A percentile compares a stretch with the other conserved stretches of the same genome.
Evolutionary conservation across 1,140 invertebrate species (phyloP).

Genomic region (Marisa cornuarietis): DNA sequence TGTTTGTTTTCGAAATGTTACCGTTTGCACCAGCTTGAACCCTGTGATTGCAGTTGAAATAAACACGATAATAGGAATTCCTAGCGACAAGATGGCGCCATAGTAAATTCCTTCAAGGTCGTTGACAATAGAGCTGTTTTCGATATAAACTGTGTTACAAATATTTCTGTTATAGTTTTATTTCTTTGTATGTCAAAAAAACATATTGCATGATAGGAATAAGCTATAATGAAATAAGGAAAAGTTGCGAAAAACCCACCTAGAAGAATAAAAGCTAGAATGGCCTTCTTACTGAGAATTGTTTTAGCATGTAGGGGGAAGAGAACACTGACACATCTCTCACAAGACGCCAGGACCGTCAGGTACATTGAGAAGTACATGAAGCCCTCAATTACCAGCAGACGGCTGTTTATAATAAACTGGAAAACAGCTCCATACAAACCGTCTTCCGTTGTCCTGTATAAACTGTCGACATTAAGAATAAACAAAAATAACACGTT

Average conservation of each 20-base stretch:
- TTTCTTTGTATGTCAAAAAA: conserved; percentile 1
- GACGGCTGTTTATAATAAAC: conserved; percentile 8
- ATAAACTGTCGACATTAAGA: conserved; percentile 8
- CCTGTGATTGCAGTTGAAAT: conserved; percentile 1
- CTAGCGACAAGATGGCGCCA: background rate
- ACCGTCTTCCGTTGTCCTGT: background rate
- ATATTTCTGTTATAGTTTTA: background rate
- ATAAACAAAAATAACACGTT: conserved; percentile 3
- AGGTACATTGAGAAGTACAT: conserved; percentile 9
- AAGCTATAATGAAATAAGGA: background rate
- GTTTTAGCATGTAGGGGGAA: conserved; percentile 5
- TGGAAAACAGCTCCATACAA: background rate
- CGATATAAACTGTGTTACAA: background rate
- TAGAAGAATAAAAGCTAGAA: background rate
- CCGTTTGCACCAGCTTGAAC: background rate
- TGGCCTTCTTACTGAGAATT: conserved; percentile 12
- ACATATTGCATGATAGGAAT: background rate
- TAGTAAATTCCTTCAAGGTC: background rate
- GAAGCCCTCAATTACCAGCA: background rate
- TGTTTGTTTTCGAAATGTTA: background rate
- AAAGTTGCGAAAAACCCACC: background rate
- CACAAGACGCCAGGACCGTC: conserved; percentile 8
- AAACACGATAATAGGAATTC: background rate
- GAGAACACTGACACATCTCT: conserved; percentile 8
- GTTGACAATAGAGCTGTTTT: conserved; percentile 1